phyloP scores from a whole-genome alignment of 2,113 vertebrate species.

The Hydrochoerus hydrochaeris region DNA sequence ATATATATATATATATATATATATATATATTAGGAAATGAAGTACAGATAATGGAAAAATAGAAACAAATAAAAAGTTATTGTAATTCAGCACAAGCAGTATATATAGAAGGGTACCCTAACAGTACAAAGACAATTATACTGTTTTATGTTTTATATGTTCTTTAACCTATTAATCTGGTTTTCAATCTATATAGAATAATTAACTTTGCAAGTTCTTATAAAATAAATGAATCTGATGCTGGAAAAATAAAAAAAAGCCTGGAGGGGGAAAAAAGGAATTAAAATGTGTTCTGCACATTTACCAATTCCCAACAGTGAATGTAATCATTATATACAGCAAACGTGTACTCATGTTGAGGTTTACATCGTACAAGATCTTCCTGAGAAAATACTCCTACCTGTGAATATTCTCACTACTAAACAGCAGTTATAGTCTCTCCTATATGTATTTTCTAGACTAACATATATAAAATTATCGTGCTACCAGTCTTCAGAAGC shows the following conservation, averaged over 20 bases:
- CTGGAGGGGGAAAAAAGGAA: background rate
- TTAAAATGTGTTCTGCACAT: background rate
- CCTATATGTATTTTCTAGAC: background rate
- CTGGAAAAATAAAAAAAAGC: background rate
- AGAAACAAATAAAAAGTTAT: background rate
- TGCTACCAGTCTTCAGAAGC: background rate
- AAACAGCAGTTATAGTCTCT: background rate
- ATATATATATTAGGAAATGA: background rate
- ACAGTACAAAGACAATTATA: too few species aligned
- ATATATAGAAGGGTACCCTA: background rate
- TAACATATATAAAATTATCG: background rate
- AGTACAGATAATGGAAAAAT: background rate
- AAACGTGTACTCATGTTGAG: background rate
- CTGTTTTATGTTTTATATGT: background rate
- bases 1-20: background rate
- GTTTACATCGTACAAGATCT: background rate
- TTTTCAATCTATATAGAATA: background rate
- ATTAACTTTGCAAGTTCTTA: background rate
- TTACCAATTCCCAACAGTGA: background rate
- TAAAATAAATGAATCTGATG: background rate
- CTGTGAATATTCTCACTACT: background rate
- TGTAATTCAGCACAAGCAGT: background rate
- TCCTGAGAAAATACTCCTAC: background rate
- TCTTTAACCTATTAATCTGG: background rate
- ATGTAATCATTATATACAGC: too few species aligned